Percentiles rank a stretch among this genome's conserved stretches.
Evolutionary conservation across 2,797 vertebrate genomes (phyloP).

Genomic region (Nannoperca obscura): DNA sequence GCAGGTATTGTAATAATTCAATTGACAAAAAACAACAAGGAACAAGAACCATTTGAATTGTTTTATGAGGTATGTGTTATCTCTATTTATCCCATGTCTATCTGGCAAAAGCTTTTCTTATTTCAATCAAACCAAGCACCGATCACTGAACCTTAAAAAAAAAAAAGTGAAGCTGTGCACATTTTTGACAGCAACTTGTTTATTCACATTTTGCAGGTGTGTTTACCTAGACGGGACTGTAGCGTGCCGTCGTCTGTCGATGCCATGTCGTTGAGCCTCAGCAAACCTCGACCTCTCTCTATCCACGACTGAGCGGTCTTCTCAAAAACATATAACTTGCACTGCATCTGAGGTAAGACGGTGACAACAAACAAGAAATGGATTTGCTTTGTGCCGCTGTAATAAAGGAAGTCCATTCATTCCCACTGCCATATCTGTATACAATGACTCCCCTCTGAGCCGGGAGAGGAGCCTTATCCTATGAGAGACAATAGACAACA

Average conservation of each 20-base stretch:
- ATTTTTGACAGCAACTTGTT: not conserved
- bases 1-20: conserved; percentile 8
- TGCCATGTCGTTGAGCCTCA: conserved; percentile 98
- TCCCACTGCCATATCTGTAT: too few relatives aligned
- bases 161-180: rapidly evolving
- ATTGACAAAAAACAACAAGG: not conserved
- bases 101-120: not conserved
- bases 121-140: not conserved
- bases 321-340: conserved; percentile 98
- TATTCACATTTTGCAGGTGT: not conserved
- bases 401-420: too few relatives aligned
- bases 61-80: not conserved
- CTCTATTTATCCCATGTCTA: not conserved
- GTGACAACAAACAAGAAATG: not conserved
- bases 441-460: too few relatives aligned
- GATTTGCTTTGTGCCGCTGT: not conserved
- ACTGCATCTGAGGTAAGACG: conserved; percentile 90
- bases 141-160: not conserved
- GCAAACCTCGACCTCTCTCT: conserved; percentile 95
- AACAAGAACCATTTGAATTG: not conserved
- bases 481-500: too few relatives aligned
- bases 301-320: conserved; percentile 98
- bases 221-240: conserved; percentile 94
- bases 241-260: conserved; percentile 94
- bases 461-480: too few relatives aligned